phyloP scores from a whole-genome alignment of 2,113 vertebrate species.

The Ptilorrhoa leucosticta region DNA sequence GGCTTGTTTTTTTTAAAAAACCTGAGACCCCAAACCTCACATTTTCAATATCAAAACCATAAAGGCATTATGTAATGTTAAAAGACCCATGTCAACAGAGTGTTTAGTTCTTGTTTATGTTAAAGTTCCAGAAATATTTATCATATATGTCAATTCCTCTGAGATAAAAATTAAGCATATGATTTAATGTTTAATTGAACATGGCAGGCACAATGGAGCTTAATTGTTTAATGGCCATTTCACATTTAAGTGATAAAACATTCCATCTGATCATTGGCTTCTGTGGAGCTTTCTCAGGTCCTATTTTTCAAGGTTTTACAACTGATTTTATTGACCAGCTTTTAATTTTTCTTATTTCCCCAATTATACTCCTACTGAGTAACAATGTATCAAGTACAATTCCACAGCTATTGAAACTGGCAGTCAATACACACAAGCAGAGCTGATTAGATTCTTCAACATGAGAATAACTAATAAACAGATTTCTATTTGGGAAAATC shows the following conservation, averaged over 20 bases:
- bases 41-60: background rate
- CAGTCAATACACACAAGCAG: background rate
- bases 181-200: background rate
- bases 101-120: background rate
- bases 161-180: background rate
- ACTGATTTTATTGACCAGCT: background rate
- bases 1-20: background rate
- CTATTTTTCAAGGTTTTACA: accelerated
- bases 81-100: background rate
- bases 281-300: background rate
- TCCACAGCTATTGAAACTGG: background rate
- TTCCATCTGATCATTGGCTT: background rate
- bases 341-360: background rate
- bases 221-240: background rate
- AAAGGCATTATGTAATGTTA: background rate
- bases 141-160: background rate
- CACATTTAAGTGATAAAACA: background rate
- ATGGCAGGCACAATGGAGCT: background rate
- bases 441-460: background rate
- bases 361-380: background rate
- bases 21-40: accelerated
- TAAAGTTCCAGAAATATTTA: background rate
- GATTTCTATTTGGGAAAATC: background rate
- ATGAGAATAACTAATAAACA: background rate
- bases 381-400: background rate